Conservation (phyloP, 1,140 invertebrate genomes). For the Drosophila tani region DNA sequence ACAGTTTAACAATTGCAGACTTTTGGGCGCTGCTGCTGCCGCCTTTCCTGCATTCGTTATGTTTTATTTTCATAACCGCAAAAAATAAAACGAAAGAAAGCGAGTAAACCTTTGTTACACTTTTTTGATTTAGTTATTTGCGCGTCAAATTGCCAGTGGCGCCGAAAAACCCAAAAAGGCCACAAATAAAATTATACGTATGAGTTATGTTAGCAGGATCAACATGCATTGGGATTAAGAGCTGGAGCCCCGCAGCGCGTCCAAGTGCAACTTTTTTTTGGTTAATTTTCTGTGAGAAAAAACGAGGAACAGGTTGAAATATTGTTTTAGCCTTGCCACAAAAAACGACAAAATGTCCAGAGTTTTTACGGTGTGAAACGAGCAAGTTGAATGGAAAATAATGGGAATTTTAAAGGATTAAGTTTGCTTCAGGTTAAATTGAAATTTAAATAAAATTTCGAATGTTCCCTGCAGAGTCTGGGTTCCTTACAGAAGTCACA, state of each 20-base stretch:
- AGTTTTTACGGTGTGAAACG: not conserved
- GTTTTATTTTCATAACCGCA: constrained; percentile 50
- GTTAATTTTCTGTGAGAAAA: constrained; percentile 24
- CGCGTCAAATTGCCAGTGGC: constrained; percentile 44
- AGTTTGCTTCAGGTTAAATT: not conserved
- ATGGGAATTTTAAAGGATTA: not conserved
- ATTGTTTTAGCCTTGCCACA: constrained; percentile 1
- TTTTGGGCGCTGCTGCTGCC: constrained; percentile 63
- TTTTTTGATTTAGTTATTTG: constrained; percentile 60
- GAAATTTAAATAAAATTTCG: not conserved
- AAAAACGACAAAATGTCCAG: not conserved
- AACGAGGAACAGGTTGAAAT: constrained; percentile 17
- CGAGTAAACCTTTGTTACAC: constrained; percentile 32
- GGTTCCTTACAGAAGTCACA: no score
- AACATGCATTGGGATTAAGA: constrained; percentile 46
- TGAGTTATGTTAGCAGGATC: constrained; percentile 57
- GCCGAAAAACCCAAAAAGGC: constrained; percentile 37
- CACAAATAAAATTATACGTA: constrained; percentile 41
- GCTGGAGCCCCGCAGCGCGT: not conserved
- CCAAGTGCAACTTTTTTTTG: constrained; percentile 2
- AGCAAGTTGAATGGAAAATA: not conserved
- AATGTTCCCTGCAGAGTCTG: no score
- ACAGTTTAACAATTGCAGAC: constrained; percentile 76
- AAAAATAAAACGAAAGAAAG: constrained; percentile 1
- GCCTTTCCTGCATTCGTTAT: constrained; percentile 13